A percentile compares a stretch with the other conserved stretches of the same genome.
Conservation (phyloP, 1,140 invertebrate species). For the Probaryconus sp. region DNA sequence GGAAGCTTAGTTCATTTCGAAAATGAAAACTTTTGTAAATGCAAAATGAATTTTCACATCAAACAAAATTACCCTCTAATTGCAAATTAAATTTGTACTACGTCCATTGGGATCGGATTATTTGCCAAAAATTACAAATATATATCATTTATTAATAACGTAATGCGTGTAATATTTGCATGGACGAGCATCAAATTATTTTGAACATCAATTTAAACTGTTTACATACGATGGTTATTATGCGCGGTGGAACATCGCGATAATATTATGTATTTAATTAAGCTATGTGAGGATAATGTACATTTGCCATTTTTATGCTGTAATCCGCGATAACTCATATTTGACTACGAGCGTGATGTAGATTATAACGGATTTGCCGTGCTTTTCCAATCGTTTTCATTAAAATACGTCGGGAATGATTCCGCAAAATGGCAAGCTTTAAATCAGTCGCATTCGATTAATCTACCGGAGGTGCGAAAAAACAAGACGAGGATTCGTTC, state of each 20-base stretch:
- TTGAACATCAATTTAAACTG: constrained; percentile 45
- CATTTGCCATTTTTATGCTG: constrained; percentile 43
- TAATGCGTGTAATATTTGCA: constrained; percentile 45
- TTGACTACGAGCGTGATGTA: constrained; percentile 29
- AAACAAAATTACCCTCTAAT: too few species aligned
- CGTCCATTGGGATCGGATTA: too few species aligned
- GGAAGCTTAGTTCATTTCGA: too few species aligned
- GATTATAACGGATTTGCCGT: constrained; percentile 45
- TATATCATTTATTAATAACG: constrained; percentile 39
- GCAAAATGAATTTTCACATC: too few species aligned
- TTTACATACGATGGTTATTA: constrained; percentile 34
- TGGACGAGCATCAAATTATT: constrained; percentile 37
- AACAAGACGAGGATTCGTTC: background rate
- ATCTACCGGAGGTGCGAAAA: constrained; percentile 23
- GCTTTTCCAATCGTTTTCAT: constrained; percentile 52
- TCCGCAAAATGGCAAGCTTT: constrained; percentile 40
- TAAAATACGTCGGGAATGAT: constrained; percentile 33
- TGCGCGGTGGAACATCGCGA: constrained; percentile 3
- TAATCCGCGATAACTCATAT: constrained; percentile 57
- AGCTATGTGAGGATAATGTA: constrained; percentile 40
- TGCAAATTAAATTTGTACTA: too few species aligned
- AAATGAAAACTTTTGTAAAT: too few species aligned
- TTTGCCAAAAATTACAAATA: constrained; percentile 16
- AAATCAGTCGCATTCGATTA: constrained; percentile 52
- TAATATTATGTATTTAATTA: constrained; percentile 53